Conservation (phyloP, 1,140 invertebrate genomes). For the Drosophila triauraria region DNA sequence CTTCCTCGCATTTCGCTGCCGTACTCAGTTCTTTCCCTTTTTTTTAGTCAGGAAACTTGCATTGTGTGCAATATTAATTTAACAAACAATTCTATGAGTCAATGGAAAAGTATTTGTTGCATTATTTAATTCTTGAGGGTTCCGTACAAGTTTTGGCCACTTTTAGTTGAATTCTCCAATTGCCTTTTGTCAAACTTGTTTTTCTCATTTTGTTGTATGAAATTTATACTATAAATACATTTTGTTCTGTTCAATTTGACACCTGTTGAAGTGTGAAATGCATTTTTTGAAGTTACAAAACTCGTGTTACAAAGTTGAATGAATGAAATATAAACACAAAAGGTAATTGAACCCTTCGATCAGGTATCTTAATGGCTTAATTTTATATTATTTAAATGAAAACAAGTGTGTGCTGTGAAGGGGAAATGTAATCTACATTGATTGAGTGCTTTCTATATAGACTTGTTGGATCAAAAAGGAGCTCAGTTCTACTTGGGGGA, state of each 20-base stretch:
- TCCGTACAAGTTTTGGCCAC: background rate
- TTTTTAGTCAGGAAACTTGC: constrained; percentile 1
- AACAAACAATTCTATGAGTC: constrained; percentile 19
- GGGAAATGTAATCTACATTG: background rate
- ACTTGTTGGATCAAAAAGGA: no score
- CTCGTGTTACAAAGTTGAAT: constrained; percentile 34
- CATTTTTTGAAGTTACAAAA: constrained; percentile 19
- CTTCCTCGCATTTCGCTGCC: constrained; percentile 44
- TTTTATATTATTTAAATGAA: background rate
- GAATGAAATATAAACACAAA: constrained; percentile 28
- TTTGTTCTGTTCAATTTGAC: constrained; percentile 25
- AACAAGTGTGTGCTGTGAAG: background rate
- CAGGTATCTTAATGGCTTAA: background rate
- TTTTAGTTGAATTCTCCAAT: constrained; percentile 11
- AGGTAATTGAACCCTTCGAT: constrained; percentile 7
- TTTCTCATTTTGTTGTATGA: constrained; percentile 5
- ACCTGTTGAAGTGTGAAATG: constrained; percentile 33
- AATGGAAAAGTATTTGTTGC: constrained; percentile 11
- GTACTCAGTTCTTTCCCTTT: constrained; percentile 11
- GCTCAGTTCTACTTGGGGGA: no score
- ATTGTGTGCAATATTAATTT: constrained; percentile 26
- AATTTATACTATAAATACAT: constrained; percentile 3
- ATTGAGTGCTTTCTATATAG: background rate
- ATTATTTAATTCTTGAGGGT: background rate
- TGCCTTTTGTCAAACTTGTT: constrained; percentile 27